Conservation (phyloP, 1,140 invertebrate genomes). For the Ylistrum balloti region DNA sequence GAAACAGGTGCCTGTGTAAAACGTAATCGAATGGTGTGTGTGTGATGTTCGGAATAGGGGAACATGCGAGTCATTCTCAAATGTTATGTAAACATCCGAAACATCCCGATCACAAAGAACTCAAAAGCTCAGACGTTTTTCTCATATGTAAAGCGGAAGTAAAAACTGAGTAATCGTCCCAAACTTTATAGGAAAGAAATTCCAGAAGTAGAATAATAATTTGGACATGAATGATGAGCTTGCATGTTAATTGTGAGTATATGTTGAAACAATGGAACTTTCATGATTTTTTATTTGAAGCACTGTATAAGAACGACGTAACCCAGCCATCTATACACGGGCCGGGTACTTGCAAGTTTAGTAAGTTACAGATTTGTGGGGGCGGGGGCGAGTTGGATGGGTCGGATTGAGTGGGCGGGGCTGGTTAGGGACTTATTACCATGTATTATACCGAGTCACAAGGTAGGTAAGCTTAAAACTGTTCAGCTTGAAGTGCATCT, state of each 20-base stretch:
- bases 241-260: not conserved
- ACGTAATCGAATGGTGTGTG: not conserved
- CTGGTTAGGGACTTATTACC: too few species aligned
- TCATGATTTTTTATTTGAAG: not conserved
- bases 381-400: not conserved
- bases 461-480: too few species aligned
- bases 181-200: conserved; percentile 9
- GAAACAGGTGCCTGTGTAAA: conserved; percentile 27
- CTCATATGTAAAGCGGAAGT: conserved; percentile 1
- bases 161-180: conserved; percentile 23
- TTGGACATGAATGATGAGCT: not conserved
- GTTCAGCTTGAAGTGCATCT: too few species aligned
- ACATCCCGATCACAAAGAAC: not conserved
- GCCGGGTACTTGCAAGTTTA: not conserved
- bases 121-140: not conserved
- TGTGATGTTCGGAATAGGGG: not conserved
- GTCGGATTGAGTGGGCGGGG: not conserved
- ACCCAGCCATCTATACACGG: not conserved
- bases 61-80: not conserved
- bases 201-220: not conserved
- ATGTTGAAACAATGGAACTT: not conserved
- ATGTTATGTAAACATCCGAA: not conserved
- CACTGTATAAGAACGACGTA: not conserved
- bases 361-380: not conserved
- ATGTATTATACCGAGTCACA: too few species aligned